Evolutionary conservation across 2,888 invertebrate genomes (phyloP).

Genomic region (Epirrita christyi): DNA sequence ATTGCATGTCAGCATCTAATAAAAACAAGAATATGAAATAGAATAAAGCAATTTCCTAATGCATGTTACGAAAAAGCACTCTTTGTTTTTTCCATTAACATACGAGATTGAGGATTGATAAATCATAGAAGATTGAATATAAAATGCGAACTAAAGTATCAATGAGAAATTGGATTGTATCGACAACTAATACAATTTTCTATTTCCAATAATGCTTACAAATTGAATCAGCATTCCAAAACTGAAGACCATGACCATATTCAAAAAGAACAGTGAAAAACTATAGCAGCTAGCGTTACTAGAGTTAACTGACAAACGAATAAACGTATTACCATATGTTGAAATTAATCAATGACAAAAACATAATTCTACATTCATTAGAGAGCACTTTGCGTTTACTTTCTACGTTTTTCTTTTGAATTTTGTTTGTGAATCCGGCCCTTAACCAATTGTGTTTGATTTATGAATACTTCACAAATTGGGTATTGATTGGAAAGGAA

Average conservation of each 20-base stretch:
- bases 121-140: conserved; percentile 31
- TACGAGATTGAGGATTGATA: conserved; percentile 24
- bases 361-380: too few relatives aligned
- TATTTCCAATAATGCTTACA: conserved; percentile 38
- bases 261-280: conserved; percentile 10
- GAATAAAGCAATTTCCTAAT: conserved; percentile 26
- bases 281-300: background rate
- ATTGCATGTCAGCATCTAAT: conserved; percentile 17
- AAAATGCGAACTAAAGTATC: conserved; percentile 16
- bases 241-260: conserved; percentile 10
- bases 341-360: background rate
- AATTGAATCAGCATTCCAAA: conserved; percentile 37
- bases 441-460: conserved; percentile 54
- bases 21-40: conserved; percentile 17
- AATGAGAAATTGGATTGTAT: conserved; percentile 29
- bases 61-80: conserved; percentile 22
- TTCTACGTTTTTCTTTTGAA: too few relatives aligned
- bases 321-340: background rate
- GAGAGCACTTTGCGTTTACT: too few relatives aligned
- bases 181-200: conserved; percentile 44
- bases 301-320: background rate
- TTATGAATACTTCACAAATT: conserved; percentile 55
- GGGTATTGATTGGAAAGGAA: conserved; percentile 46
- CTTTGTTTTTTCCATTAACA: conserved; percentile 24
- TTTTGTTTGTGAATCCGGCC: conserved; percentile 14